These are phyloP conservation scores for Chymomyza amoena DNA, from an alignment of 2,888 invertebrate genomes.

Conservation along the genomic window DNA sequence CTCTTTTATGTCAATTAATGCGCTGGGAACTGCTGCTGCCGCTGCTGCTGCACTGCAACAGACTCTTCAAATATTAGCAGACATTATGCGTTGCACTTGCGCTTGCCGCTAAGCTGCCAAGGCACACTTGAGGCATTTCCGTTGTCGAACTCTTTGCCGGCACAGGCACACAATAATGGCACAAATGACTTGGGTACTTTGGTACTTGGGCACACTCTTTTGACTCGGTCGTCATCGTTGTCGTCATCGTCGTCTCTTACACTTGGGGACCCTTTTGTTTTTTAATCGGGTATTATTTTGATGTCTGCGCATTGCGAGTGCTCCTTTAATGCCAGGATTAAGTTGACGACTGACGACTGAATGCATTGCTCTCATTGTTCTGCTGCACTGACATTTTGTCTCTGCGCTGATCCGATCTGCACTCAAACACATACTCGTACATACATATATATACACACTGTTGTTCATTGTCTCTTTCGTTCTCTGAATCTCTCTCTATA, in stretches of 20 bases:
- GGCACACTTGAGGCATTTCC: conserved; percentile 26
- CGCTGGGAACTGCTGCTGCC: conserved; percentile 33
- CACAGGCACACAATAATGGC: conserved; percentile 55
- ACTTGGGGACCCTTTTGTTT: conserved; percentile 31
- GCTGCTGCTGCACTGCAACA: neutral
- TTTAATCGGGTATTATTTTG: conserved; percentile 62
- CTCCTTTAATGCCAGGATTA: conserved; percentile 49
- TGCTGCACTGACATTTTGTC: conserved; percentile 36
- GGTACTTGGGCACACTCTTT: conserved; percentile 27
- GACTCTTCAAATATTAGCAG: conserved; percentile 64
- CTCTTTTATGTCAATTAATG: conserved; percentile 68
- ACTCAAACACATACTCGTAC: conserved; percentile 18
- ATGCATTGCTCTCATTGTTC: conserved; percentile 56
- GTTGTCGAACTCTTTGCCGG: conserved; percentile 8
- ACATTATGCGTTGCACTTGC: conserved; percentile 46
- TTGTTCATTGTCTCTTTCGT: neutral
- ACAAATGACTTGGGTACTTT: conserved; percentile 70
- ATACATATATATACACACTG: neutral
- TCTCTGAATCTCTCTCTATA: neutral
- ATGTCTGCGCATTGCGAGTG: conserved; percentile 29
- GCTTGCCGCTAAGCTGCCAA: conserved; percentile 5
- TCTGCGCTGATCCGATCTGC: neutral
- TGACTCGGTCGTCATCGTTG: neutral
- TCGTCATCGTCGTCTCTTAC: conserved; percentile 13
- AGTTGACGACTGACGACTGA: conserved; percentile 34